Evolutionary conservation across 2,888 invertebrate species (phyloP), one percentile per base, ranked within the genome.

Genomic region (Tipula helvola): DNA sequence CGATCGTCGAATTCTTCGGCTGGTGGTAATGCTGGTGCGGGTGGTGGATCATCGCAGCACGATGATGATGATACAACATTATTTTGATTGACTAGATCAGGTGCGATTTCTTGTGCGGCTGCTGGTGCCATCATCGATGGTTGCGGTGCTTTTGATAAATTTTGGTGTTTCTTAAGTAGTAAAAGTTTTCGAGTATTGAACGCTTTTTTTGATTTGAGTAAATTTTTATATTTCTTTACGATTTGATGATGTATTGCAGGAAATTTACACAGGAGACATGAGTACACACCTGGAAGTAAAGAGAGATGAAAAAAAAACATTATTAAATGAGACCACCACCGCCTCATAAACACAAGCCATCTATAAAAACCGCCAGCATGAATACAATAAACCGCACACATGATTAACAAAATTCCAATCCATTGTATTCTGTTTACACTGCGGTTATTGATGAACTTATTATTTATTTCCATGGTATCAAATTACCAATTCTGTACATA

Each of bases 391-490:
- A 71, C 71, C 28, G 28, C 71, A 71, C 28, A 57, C 52, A 57
- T 71, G 8, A 10, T 71, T 71, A 71, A 28, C 12, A 71, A 52
- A 52, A 71, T 71, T 28, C 71, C 71, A 71, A 71, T 71, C 71
- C 12, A 71, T 71, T 71, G 71, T 71, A 1, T 71, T 71, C 28
- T 18, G 71, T 71, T 71, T 28, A 71, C 71, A 10, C 71, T 71
- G 71, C 71, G 71, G 71, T 71, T 71, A 71, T 71, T 71, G 71
- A 71, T 71, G 71, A 71, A 71, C 71, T 71, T 71, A 71, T 71
- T 71, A 71, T 71, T 71, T 71, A 71, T 71, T 71, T 71, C 71
- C 71, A 71, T 71, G 71, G 28, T 57, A 71, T 71, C 71, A 71
- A 71, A 71, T 71, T 71, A 71, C 71, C 8, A 71, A 71, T 71